Base-by-base conservation (phyloP, 2,797 vertebrate genomes). In the Acipenser oxyrinchus region DNA sequence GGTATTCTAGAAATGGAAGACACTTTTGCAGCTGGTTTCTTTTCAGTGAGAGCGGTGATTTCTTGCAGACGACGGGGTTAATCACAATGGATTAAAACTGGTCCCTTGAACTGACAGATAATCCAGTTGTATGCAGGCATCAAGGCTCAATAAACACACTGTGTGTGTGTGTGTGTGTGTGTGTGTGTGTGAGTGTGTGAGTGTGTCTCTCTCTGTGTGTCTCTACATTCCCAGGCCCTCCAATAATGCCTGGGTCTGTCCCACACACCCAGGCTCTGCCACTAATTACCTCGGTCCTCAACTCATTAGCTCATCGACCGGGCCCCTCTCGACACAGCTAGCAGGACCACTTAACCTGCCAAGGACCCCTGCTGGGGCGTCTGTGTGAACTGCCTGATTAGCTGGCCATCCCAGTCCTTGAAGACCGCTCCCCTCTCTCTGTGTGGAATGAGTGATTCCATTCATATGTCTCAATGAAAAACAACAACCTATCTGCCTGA, bases 281-380 rank as follows among this genome's bases (percentile, higher is more conserved):
- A 88, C 86, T 90, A 86, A 93, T 94, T 91, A 92, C 90, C 90
- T 90, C 86, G 76, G 79, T 85, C 84, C 79, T 75, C 79, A 62
- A 60, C 68, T 75, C 69, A 59, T 77, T 77, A 77, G 49, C 64
- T 0, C 2, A 65, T 70, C 66, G 71, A 55, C 70, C 64, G 81
- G 79, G 86, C 75, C 72, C 78, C 73, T 67, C 71, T 84, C 78
- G 84, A 88, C 83, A 87, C 84, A 85, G 86, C 84, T 81, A 83
- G 85, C 84, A 79, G 83, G 83, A 81, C 85, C 84, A 88, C 85
- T 87, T 84, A 84, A 83, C 86, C 87, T 76, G 79, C 82, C 84
- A 86, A 89, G 82, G 82, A 64, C 79, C 79, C 88, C 85, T 55
- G 83, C 73, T 60, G 86, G 69, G 87, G 72, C 76, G 84, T 80